Evolutionary conservation across 2,797 vertebrate genomes (phyloP), one percentile per base, ranked within the genome.

Genomic region (Serranus cabrilla): DNA sequence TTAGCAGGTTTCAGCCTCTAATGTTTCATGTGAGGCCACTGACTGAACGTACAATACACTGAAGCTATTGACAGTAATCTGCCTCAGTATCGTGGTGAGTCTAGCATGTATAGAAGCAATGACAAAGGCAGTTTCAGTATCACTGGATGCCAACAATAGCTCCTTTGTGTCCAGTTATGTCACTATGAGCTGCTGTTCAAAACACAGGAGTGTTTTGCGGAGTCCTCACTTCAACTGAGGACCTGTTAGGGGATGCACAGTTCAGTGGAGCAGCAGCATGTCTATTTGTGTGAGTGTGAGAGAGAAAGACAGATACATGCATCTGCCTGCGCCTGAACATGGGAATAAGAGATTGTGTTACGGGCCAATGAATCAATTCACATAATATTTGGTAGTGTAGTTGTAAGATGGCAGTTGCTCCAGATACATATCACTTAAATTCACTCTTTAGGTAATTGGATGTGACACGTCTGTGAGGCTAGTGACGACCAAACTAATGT

Each of bases 91-190:
- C 75, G 11, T 51, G 57, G 85, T 52, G 71, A 78, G 64, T 63
- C 69, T 46, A 68, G 58, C 74, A 66, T 77, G 58, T 75, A 87
- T 82, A 81, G 83, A 80, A n/a, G 55, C 54, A 75, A 80, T 66
- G 74, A 89, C 82, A 92, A 88, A 82, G 85, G 61, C 76, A 80
- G 57, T 88, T 93, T 92, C 80, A 84, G 81, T 78, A 75, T 86
- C 83, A 80, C 31, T 76, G 57, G 60, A 43, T 64, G 67, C 51
- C 66, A 74, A 93, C 89, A 91, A 90, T 78, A 81, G 85, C 55
- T 58, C 65, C 85, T 88, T 89, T 87, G 86, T 93, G 81, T 78
- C 75, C 78, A 64, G 82, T 87, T 80, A 82, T 87, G 85, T 89
- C 88, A 87, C 82, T 54, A 23, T 64, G 75, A 82, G 78, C 78